These are phyloP conservation scores for Pachyuromys duprasi DNA, from an alignment of 2,797 vertebrate genomes.

Conservation along the genomic window DNA sequence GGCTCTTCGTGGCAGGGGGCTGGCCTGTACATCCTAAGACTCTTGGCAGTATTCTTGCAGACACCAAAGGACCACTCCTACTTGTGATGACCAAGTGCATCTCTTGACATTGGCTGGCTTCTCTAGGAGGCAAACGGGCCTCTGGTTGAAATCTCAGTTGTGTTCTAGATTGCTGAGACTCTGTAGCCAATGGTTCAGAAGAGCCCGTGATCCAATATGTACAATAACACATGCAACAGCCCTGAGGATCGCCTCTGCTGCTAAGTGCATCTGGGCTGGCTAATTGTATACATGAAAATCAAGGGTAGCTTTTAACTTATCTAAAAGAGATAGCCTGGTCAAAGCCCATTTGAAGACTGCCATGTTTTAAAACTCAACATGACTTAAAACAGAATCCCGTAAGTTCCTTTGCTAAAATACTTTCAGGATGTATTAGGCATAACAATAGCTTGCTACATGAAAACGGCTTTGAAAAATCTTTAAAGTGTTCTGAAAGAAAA, in stretches of 20 bases:
- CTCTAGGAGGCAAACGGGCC: not conserved
- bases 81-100: not conserved
- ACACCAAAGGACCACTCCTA: accelerated
- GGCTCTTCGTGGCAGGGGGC: not conserved
- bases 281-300: constrained; percentile 87
- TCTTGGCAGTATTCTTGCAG: not conserved
- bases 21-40: not conserved
- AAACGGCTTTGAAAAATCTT: constrained; percentile 91
- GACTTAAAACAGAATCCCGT: constrained; percentile 91
- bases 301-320: constrained; percentile 86
- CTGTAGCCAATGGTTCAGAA: not conserved
- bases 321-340: constrained; percentile 81
- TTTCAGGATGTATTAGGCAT: constrained; percentile 91
- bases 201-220: not conserved
- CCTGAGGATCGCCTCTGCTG: not conserved
- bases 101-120: not conserved
- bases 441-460: constrained; percentile 91
- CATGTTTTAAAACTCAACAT: constrained; percentile 89
- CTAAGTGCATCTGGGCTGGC: constrained; percentile 73
- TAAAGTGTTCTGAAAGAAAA: constrained; percentile 90
- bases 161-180: not conserved
- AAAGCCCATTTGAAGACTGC: constrained; percentile 88
- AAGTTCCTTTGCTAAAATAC: constrained; percentile 90
- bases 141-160: not conserved
- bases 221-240: not conserved